Conservation (phyloP, 2,797 vertebrate species). For the Tapera naevia region DNA sequence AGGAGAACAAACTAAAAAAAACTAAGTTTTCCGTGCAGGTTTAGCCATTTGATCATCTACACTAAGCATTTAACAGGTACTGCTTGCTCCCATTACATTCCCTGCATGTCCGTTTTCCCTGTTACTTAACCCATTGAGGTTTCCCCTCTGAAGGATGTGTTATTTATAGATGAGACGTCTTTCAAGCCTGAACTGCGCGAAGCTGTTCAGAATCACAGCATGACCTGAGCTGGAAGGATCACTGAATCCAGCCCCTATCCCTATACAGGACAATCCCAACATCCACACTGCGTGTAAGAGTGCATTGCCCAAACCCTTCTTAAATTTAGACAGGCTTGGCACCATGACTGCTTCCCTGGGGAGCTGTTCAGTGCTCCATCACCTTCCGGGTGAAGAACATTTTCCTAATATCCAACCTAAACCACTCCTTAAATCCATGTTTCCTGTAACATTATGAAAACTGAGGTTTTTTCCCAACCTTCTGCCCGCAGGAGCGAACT, state of each 20-base stretch:
- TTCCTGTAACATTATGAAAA: background rate
- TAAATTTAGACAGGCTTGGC: no score
- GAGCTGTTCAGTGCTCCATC: no score
- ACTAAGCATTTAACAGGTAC: accelerated
- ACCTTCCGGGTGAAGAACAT: no score
- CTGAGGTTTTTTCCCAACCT: background rate
- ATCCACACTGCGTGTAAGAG: no score
- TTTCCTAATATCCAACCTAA: no score
- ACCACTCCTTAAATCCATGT: background rate
- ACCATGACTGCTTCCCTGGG: no score
- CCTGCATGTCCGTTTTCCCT: accelerated
- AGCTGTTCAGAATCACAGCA: background rate
- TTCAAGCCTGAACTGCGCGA: background rate
- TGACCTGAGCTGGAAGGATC: no score
- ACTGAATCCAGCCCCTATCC: no score
- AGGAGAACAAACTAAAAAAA: background rate
- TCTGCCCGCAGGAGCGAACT: background rate
- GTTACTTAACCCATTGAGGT: background rate
- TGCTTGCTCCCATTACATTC: accelerated
- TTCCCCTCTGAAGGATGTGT: background rate
- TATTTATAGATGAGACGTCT: background rate
- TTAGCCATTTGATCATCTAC: background rate
- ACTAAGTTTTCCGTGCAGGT: background rate
- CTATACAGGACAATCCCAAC: no score
- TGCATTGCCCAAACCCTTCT: no score